Conservation (phyloP, 2,888 invertebrate species). For the Harpalus rufipes region DNA sequence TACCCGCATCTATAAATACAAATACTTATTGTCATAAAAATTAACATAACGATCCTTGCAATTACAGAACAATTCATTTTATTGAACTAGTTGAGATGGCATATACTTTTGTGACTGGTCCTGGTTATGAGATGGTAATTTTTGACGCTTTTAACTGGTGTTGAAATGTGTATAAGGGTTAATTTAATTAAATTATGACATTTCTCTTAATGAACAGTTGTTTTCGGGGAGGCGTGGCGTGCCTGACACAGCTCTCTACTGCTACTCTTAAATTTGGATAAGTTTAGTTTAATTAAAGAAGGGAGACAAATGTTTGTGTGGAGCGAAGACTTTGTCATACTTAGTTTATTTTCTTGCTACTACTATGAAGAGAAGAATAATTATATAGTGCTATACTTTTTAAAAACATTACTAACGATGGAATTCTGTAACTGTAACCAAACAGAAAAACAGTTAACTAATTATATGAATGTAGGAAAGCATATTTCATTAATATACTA, state of each 20-base stretch:
- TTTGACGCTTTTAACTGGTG: conserved; percentile 41
- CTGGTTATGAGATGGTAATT: conserved; percentile 24
- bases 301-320: neutral
- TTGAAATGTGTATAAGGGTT: conserved; percentile 39
- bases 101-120: conserved; percentile 32
- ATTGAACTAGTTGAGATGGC: conserved; percentile 48
- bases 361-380: neutral
- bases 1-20: conserved; percentile 38
- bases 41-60: conserved; percentile 37
- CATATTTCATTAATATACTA: too few relatives aligned
- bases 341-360: neutral
- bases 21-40: conserved; percentile 35
- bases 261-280: conserved; percentile 16
- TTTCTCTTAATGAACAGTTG: conserved; percentile 33
- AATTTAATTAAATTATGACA: conserved; percentile 43
- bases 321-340: neutral
- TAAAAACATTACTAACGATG: too few relatives aligned
- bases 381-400: too few relatives aligned
- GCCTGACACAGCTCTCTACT: neutral
- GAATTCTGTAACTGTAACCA: too few relatives aligned
- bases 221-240: conserved; percentile 13
- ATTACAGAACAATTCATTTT: conserved; percentile 42
- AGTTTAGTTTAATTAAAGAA: conserved; percentile 29
- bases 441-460: too few relatives aligned
- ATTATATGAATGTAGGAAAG: too few relatives aligned